Percentiles rank a stretch among this genome's conserved stretches.
Evolutionary conservation across 2,888 invertebrate genomes (phyloP).

Genomic region (Aplocera efformata): DNA sequence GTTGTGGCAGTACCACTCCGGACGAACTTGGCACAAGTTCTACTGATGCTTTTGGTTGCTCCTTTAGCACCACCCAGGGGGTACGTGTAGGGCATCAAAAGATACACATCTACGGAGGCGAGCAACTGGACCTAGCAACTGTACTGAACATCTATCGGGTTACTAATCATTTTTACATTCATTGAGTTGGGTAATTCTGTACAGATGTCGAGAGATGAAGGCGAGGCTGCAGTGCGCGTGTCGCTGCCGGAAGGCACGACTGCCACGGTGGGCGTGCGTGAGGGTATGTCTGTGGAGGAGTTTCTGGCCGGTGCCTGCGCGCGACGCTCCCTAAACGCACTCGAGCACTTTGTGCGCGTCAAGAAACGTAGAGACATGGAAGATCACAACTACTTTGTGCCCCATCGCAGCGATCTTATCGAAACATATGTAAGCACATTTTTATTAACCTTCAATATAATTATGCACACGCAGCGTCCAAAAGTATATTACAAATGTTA

Average conservation of each 20-base stretch:
- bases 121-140: no score
- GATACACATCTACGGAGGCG: no score
- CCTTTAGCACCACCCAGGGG: no score
- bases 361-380: conserved; percentile 97
- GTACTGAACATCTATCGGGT: no score
- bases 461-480: no score
- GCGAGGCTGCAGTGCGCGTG: conserved; percentile 93
- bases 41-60: no score
- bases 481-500: no score
- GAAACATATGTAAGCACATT: conserved; percentile 94
- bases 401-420: conserved; percentile 95
- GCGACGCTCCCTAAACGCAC: conserved; percentile 94
- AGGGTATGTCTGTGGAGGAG: conserved; percentile 97
- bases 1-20: no score
- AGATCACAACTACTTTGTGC: conserved; percentile 97
- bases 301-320: conserved; percentile 95
- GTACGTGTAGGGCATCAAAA: no score
- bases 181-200: conserved; percentile 1
- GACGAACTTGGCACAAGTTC: no score
- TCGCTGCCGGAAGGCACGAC: conserved; percentile 91
- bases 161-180: no score
- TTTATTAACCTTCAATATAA: not conserved
- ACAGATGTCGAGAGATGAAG: conserved; percentile 92
- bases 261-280: conserved; percentile 92
- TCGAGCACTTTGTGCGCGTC: conserved; percentile 97